phyloP scores from a whole-genome alignment of 2,113 vertebrate species.

The Macroglossus sobrinus region DNA sequence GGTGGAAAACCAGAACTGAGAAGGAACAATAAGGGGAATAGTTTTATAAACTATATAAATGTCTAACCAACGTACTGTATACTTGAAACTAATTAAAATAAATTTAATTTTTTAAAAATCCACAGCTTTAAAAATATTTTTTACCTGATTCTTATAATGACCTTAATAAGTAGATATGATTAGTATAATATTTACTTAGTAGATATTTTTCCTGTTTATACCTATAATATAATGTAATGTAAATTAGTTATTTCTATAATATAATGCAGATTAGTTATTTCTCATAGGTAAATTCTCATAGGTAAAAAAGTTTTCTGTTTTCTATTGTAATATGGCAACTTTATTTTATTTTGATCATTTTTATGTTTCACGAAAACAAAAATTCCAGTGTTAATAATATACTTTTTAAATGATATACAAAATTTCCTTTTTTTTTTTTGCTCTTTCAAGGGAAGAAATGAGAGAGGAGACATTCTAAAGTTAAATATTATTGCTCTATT shows the following conservation, averaged over 20 bases:
- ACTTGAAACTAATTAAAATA: no score
- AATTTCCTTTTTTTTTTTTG: not conserved
- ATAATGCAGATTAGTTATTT: not conserved
- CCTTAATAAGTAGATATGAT: not conserved
- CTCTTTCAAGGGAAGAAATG: not conserved
- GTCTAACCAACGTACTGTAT: no score
- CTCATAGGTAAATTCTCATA: not conserved
- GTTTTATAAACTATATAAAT: no score
- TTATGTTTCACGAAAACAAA: conserved; percentile 3
- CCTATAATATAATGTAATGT: not conserved
- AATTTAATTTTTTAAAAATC: no score
- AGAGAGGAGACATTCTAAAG: not conserved
- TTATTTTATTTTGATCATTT: not conserved
- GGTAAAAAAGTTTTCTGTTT: not conserved
- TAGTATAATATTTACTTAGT: not conserved
- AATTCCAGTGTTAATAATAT: not conserved
- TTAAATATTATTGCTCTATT: not conserved
- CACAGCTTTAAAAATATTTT: not conserved
- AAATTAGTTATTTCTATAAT: not conserved
- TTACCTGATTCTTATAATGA: not conserved
- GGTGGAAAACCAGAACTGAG: no score
- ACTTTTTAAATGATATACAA: not conserved
- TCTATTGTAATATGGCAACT: not conserved
- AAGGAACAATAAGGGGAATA: no score
- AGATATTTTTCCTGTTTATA: not conserved